These are phyloP conservation scores for Ischnura elegans DNA, from an alignment of 2,888 invertebrate species.

Conservation along the genomic window DNA sequence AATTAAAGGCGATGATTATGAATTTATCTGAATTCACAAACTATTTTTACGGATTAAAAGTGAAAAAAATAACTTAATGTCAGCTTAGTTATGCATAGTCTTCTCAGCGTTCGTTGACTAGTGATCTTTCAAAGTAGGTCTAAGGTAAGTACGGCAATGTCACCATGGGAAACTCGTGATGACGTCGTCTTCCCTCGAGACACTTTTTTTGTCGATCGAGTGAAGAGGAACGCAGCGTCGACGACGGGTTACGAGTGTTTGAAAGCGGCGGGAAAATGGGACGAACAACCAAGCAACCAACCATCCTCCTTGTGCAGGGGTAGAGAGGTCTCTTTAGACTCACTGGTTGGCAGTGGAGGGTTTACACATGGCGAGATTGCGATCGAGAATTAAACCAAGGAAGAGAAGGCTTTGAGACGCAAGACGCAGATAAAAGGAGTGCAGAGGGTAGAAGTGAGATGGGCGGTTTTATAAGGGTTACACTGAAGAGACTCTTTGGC, in stretches of 20 bases:
- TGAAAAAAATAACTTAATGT: too few relatives aligned
- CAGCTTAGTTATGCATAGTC: too few relatives aligned
- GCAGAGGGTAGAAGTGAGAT: background rate
- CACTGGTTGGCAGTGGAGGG: background rate
- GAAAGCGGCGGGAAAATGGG: background rate
- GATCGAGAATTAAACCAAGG: slow-evolving; percentile 19
- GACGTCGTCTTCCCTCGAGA: background rate
- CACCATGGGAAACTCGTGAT: background rate
- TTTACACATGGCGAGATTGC: background rate
- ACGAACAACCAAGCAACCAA: too few relatives aligned
- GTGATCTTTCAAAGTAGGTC: too few relatives aligned
- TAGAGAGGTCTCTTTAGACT: background rate
- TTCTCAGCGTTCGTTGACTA: too few relatives aligned
- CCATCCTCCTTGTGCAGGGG: background rate
- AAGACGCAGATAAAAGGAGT: background rate
- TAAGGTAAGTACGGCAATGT: too few relatives aligned
- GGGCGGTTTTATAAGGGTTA: background rate
- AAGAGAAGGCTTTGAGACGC: too few relatives aligned
- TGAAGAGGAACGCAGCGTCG: background rate
- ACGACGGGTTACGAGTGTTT: background rate
- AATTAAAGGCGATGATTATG: too few relatives aligned
- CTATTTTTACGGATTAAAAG: too few relatives aligned
- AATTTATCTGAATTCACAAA: too few relatives aligned
- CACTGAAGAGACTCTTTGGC: too few relatives aligned
- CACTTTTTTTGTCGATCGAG: background rate